Conservation (phyloP, 2,113 vertebrate species). For the Spheniscus mendiculus region DNA sequence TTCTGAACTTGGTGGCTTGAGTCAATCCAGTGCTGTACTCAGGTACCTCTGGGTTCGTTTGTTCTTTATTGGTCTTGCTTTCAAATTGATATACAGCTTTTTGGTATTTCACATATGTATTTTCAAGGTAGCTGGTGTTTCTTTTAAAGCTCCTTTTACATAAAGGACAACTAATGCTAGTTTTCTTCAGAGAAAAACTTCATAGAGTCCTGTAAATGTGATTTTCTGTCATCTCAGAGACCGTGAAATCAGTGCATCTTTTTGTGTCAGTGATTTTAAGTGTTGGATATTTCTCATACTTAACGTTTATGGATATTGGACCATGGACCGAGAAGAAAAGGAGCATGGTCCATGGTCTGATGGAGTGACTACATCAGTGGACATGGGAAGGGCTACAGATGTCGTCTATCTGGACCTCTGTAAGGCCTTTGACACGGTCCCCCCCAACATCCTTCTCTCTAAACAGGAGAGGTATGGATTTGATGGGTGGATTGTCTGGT, state of each 20-base stretch:
- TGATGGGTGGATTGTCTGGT: too few relatives aligned
- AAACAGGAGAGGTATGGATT: too few relatives aligned
- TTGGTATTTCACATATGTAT: not conserved
- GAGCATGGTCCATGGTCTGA: too few relatives aligned
- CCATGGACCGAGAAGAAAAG: too few relatives aligned
- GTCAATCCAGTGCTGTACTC: not conserved
- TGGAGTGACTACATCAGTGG: too few relatives aligned
- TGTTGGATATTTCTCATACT: not conserved
- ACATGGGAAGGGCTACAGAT: too few relatives aligned
- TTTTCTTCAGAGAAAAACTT: not conserved
- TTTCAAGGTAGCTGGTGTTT: not conserved
- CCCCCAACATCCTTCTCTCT: too few relatives aligned
- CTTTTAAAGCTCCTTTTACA: not conserved
- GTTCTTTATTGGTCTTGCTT: not conserved
- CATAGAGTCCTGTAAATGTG: not conserved
- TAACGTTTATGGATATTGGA: not conserved
- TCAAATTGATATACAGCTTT: not conserved
- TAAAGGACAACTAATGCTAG: not conserved
- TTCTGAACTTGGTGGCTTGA: not conserved
- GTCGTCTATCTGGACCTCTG: too few relatives aligned
- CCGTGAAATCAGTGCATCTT: not conserved
- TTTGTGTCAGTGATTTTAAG: not conserved
- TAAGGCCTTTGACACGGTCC: too few relatives aligned
- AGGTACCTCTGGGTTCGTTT: fast-evolving
- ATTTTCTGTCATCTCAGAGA: not conserved